Evolutionary conservation across 37 sponge, comb jelly and placozoan genomes (phyloP).

Genomic region (Crambe crambe): DNA sequence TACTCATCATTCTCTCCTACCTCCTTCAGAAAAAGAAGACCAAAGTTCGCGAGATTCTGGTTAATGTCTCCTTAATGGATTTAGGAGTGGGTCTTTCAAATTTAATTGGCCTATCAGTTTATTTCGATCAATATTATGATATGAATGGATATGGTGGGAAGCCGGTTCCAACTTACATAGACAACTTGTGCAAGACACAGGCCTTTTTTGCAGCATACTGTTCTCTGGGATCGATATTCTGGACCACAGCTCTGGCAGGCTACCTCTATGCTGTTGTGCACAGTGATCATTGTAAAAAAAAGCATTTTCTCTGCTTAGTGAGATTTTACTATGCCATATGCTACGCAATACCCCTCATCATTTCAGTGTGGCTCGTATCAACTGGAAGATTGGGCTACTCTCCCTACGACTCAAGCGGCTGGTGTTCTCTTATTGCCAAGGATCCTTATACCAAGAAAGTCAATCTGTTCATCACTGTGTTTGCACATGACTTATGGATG

Average conservation of each 20-base stretch:
- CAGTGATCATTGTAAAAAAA: neutral
- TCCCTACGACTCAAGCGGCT: constrained; percentile 66
- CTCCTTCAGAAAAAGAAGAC: constrained; percentile 29
- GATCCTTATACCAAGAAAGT: neutral
- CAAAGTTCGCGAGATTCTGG: constrained; percentile 44
- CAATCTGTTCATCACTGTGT: constrained; percentile 5
- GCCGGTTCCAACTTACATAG: neutral
- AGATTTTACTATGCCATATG: constrained; percentile 18
- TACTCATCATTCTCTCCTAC: constrained; percentile 60
- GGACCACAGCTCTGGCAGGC: constrained; percentile 60
- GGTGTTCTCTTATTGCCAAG: constrained; percentile 49
- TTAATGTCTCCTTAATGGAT: constrained; percentile 80
- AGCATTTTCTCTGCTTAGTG: neutral
- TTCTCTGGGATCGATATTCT: constrained; percentile 55
- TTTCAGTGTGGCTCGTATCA: constrained; percentile 37
- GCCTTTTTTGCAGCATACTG: constrained; percentile 74
- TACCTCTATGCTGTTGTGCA: constrained; percentile 46
- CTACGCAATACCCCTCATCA: constrained; percentile 47
- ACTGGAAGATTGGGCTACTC: constrained; percentile 51
- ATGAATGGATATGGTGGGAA: neutral
- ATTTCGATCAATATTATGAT: constrained; percentile 49
- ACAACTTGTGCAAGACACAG: constrained; percentile 36
- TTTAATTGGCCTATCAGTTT: constrained; percentile 45
- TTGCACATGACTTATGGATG: constrained; percentile 73
- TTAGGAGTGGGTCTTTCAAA: constrained; percentile 39